Evolutionary conservation across 2,113 vertebrate genomes (phyloP).

Genomic region (Benitochromis conjunctus): DNA sequence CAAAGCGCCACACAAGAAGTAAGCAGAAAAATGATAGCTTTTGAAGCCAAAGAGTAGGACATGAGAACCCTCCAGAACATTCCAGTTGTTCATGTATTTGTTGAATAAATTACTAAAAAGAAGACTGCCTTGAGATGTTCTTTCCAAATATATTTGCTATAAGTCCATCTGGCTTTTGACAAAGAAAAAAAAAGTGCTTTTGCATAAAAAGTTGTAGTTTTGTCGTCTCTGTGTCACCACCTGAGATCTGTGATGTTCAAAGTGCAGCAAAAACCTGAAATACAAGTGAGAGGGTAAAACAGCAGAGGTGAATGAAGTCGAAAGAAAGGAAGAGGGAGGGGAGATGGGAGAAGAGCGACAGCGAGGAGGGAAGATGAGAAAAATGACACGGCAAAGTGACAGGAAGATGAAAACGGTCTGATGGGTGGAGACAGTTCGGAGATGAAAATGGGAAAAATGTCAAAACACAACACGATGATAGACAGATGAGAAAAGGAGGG

Average conservation of each 20-base stretch:
- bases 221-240: not conserved
- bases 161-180: not conserved
- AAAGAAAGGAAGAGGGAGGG: not conserved
- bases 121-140: not conserved
- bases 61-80: not conserved
- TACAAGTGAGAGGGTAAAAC: not conserved
- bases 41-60: not conserved
- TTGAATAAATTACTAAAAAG: not conserved
- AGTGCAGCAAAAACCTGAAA: not conserved
- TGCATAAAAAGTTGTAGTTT: not conserved
- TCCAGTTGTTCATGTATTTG: not conserved
- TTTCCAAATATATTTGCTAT: not conserved
- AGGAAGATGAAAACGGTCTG: conserved; percentile 35
- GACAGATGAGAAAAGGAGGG: conserved; percentile 17
- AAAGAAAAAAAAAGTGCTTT: not conserved
- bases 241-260: not conserved
- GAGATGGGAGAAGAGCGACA: not conserved
- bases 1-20: not conserved
- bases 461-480: conserved; percentile 38
- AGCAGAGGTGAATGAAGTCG: not conserved
- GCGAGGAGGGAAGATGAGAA: conserved; percentile 12
- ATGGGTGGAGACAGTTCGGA: conserved; percentile 31
- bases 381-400: conserved; percentile 27
- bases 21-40: not conserved
- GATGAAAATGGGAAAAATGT: conserved; percentile 49